Base-by-base conservation (phyloP, 2,888 invertebrate species). In the Archaeoteleia sp. region DNA sequence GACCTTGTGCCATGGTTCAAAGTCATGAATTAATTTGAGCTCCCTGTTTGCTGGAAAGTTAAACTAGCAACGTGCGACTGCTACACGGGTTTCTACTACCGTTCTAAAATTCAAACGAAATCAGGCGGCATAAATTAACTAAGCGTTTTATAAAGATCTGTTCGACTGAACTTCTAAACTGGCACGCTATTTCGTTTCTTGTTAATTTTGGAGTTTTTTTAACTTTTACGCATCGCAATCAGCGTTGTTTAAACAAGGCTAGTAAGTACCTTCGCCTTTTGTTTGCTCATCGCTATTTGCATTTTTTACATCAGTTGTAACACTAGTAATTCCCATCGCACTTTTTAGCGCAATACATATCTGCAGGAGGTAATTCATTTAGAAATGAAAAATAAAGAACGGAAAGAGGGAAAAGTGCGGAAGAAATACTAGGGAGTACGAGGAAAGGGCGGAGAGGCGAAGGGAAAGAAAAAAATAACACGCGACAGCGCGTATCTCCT, bases 21-120 rank as follows among this genome's bases (percentile, higher is more conserved):
- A n/a, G 71, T 75, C 71, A 67, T 74, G 77, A 77, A 77, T 75
- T 75, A 75, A 77, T 77, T 74, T 72, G 40, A 71, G 60, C 60
- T 30, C 20, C 34, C 53, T 9, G 29, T 8, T 37, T 48, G 53
- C 63, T 67, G 72, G 69, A 74, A 77, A 77, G 77, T 74, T 72
- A 70, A 71, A 74, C 73, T 77, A 70, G 73, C 70, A 71, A 72
- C 62, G 66, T 67, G 73, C 58, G 67, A 74, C 71, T 58, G 74
- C 63, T 76, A 76, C 76, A 76, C 69, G 74, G 71, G 70, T 76
- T 76, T 76, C 73, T 76, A 76, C 76, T 76, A 76, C 74, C 76
- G 73, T 70, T 76, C 67, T 74, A 74, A 76, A 76, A 76, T 76
- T 76, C 74, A 75, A 76, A 76, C 76, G 77, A 76, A 67, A 29